Evolutionary conservation across 2,888 invertebrate genomes (phyloP), one percentile per base, ranked within the genome.

Genomic region (Bimastos eiseni): DNA sequence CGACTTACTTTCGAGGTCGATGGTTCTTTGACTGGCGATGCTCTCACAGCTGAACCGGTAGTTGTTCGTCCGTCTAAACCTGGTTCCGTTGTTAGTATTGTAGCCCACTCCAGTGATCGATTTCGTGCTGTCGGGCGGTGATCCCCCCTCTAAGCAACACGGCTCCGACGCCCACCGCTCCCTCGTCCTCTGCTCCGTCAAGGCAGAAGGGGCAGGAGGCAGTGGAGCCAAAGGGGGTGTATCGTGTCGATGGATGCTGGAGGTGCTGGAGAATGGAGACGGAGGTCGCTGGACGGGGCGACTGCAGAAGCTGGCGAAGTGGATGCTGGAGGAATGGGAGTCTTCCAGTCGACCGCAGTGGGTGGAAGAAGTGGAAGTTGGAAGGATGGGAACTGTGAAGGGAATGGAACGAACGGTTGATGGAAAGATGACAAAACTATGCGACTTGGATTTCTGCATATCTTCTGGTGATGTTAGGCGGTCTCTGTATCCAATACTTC

Each of bases 371-470:
- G 24, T 15, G 86, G 86, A 86, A 4, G 86, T 36, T 6, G 86
- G 44, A 19, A 90, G 90, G n/a, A 38, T 36, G 24, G 94, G 94
- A 90, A 94, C 94, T 33, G 94, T 94, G 92, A 94, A 94, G 41
- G 94, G 94, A 55, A 94, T 94, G 91, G 94, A 94, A 91, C 94
- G 93, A 93, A 94, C 93, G 91, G 94, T 94, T 93, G 93, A 94
- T 93, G 94, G 94, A 91, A 94, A 93, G 83, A 94, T 93, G 89
- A 94, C 93, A n/a, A 89, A 84, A 37, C 33, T 44, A 37, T 83
- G 34, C 21, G 91, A 88, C 83, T 36, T 70, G 34, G 84, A 88
- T 38, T 91, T 91, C 36, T 90, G 91, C n/a, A 91, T 41, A 44
- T 8, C 41, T 41, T 6, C 6, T 70, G 70, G 8, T 70, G 70